Evolutionary conservation across 2,797 vertebrate genomes (phyloP).

Genomic region (Acipenser ruthenus): DNA sequence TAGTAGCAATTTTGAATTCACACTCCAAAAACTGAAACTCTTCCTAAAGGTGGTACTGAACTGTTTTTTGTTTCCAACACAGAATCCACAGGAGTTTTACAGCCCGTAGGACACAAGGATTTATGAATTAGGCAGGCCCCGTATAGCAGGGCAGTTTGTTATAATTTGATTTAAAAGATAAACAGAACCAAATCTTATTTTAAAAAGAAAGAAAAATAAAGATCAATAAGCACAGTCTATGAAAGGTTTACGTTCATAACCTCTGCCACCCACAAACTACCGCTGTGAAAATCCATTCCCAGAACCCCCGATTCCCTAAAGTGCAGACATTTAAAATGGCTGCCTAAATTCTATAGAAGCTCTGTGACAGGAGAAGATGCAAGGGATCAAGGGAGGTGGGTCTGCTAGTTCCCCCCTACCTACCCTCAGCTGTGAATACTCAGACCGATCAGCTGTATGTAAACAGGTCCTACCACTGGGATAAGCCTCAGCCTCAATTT

Average conservation of each 20-base stretch:
- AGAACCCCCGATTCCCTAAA: neutral
- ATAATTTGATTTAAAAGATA: no score
- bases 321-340: constrained; percentile 1
- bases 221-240: neutral
- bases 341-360: neutral
- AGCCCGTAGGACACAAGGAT: no score
- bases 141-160: no score
- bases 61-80: no score
- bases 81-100: no score
- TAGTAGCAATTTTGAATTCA: no score
- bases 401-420: neutral
- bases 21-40: no score
- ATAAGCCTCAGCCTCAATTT: constrained; percentile 6
- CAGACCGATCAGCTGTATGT: rapidly evolving
- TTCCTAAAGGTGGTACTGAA: no score
- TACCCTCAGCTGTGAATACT: constrained; percentile 18
- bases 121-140: no score
- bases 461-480: rapidly evolving
- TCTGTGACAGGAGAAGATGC: constrained; percentile 1
- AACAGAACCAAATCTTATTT: no score
- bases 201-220: no score
- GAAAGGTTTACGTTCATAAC: constrained; percentile 16
- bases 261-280: constrained; percentile 5
- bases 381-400: neutral
- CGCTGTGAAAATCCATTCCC: constrained; percentile 1